Conservation (phyloP, 1,140 invertebrate genomes). For the Heterodera carotae region DNA sequence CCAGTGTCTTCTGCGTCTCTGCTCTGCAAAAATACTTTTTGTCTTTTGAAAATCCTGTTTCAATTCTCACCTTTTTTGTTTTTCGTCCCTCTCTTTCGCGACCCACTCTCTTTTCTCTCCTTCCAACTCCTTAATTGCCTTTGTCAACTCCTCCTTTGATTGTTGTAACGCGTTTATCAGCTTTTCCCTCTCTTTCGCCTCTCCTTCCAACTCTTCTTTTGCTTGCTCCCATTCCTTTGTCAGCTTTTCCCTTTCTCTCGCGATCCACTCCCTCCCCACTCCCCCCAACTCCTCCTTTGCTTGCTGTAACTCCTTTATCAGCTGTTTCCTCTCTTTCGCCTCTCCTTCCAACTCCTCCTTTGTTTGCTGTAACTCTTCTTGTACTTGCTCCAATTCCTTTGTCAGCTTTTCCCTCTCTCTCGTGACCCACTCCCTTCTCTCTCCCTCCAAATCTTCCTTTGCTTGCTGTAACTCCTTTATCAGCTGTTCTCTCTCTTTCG, state of each 20-base stretch:
- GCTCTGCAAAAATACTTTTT: conserved; percentile 2
- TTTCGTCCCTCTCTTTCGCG: neutral
- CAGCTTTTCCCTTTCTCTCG: neutral
- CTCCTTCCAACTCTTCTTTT: too few relatives aligned
- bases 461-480: too few relatives aligned
- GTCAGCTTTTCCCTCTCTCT: neutral
- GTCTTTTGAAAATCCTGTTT: neutral
- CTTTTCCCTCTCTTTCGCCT: too few relatives aligned
- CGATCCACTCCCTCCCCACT: too few relatives aligned
- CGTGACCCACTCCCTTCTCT: neutral
- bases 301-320: too few relatives aligned
- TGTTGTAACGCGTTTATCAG: too few relatives aligned
- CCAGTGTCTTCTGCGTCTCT: conserved; percentile 6
- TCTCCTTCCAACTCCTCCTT: neutral
- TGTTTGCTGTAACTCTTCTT: too few relatives aligned
- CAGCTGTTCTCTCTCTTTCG: too few relatives aligned
- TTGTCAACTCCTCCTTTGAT: too few relatives aligned
- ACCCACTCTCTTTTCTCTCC: neutral
- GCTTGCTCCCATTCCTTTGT: neutral
- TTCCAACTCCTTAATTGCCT: neutral
- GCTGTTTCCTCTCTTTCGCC: too few relatives aligned
- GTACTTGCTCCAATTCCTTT: neutral
- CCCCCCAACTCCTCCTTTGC: neutral
- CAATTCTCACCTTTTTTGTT: neutral
- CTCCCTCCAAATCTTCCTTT: too few relatives aligned